Base-by-base conservation (phyloP, 2,888 invertebrate genomes). In the Ichneumoninae sp. region DNA sequence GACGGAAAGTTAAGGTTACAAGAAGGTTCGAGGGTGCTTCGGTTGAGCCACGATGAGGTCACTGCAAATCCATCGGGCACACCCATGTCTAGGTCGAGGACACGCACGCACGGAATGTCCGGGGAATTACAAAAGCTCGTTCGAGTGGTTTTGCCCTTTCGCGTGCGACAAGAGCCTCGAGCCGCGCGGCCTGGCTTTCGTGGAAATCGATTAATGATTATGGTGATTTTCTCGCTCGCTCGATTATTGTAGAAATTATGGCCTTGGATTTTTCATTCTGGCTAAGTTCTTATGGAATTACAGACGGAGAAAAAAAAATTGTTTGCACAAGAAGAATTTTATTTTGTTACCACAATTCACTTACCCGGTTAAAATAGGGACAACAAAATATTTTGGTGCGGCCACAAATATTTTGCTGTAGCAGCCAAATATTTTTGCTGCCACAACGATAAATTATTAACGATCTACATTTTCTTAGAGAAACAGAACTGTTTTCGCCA, bases 191-290 rank as follows among this genome's bases (percentile, higher is more conserved):
- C n/a, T 44, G 68, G 6, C 57, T 77, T 57, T 68, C 30, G 30
- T 40, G 19, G 10, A 77, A 69, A 77, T 77, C 77, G 77, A 77
- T 77, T 44, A 8, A 57, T 60, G 77, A 77, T 77, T 77, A 69
- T 40, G 57, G 77, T 44, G 44, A 60, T 47, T 77, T 69, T 52
- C 68, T 44, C 77, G 47, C 40, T 16, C 0, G 33, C 57, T 16
- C 57, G 57, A 77, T 77, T 66, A 69, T 33, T 16, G 30, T 77
- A n/a, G 60, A 7, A 57, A 76, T 50, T 66, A 19, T 40, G 13
- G 4, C 57, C 44, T 16, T 44, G 68, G 54, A 69, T 54, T 30
- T 70, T 50, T 22, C n/a, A n/a, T 50, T 16, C 30, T 33, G 7
- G 4, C 69, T 19, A 30, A 44, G 69, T 52, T 16, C 10, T 50